Evolutionary conservation across 2,888 invertebrate species (phyloP).

Genomic region (Nomada flava): DNA sequence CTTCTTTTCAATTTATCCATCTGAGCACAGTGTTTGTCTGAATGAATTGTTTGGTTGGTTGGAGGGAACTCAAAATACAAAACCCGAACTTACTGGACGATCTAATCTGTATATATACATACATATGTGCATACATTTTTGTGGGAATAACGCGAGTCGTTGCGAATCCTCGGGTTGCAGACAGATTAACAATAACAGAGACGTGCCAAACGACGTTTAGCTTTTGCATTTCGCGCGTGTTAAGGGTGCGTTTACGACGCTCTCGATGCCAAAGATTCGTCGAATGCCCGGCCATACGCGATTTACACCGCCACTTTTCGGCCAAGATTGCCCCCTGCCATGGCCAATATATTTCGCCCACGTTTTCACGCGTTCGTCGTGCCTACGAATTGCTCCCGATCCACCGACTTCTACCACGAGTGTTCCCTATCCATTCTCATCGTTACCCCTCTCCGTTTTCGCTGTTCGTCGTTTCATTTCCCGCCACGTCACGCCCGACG

Average conservation of each 20-base stretch:
- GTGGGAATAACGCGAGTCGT: not conserved
- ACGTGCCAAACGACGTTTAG: not conserved
- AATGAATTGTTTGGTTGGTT: too few species aligned
- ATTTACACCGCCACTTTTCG: constrained; percentile 9
- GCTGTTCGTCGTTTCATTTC: constrained; percentile 16
- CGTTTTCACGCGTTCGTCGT: constrained; percentile 30
- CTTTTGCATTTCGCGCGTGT: not conserved
- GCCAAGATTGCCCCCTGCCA: constrained; percentile 9
- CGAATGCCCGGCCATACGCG: not conserved
- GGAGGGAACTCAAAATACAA: too few species aligned
- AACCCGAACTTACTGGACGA: too few species aligned
- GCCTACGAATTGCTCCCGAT: constrained; percentile 38
- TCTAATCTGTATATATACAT: too few species aligned
- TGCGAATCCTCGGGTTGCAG: not conserved
- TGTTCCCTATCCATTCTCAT: constrained; percentile 42
- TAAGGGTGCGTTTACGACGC: not conserved
- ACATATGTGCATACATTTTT: too few species aligned
- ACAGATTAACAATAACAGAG: not conserved
- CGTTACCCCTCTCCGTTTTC: constrained; percentile 19
- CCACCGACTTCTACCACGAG: constrained; percentile 28
- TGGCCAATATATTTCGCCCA: constrained; percentile 29
- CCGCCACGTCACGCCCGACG: constrained; percentile 39
- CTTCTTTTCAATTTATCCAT: too few species aligned
- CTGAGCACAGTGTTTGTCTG: too few species aligned
- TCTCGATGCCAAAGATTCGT: too few species aligned